A percentile compares a stretch with the other conserved stretches of the same genome.
phyloP scores from a whole-genome alignment of 1,140 invertebrate species.

The Augochlora pura region DNA sequence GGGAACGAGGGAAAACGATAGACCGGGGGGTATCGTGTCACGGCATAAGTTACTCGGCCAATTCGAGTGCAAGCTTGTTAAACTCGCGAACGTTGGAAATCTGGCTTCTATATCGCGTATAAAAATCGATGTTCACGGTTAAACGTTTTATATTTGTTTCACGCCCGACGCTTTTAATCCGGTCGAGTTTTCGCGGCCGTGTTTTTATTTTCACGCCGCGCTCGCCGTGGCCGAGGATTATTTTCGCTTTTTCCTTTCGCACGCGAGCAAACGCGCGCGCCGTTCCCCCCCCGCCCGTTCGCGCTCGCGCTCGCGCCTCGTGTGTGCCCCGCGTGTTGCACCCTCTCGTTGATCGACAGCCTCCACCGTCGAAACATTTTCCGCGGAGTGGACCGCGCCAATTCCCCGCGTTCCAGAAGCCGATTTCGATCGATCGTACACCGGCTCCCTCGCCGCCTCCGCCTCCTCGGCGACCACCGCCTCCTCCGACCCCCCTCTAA shows the following conservation, averaged over 20 bases:
- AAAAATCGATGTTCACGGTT: constrained; percentile 50
- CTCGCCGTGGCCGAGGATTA: constrained; percentile 7
- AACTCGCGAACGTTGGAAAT: constrained; percentile 46
- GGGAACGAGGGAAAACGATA: not conserved
- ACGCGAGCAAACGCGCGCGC: no score
- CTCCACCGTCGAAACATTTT: constrained; percentile 14
- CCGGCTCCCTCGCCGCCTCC: no score
- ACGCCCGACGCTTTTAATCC: constrained; percentile 49
- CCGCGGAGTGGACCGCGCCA: not conserved
- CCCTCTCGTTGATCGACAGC: not conserved
- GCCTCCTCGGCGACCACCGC: no score
- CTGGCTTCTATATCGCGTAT: constrained; percentile 46
- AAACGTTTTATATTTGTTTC: constrained; percentile 52
- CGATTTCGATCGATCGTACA: constrained; percentile 45
- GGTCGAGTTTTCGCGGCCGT: constrained; percentile 41
- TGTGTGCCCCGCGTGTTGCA: not conserved
- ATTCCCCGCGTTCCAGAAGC: not conserved
- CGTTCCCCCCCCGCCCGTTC: no score
- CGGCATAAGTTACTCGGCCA: constrained; percentile 32
- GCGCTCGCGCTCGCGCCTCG: no score
- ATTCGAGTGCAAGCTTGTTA: constrained; percentile 39
- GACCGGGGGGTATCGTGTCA: constrained; percentile 19
- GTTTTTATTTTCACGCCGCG: constrained; percentile 45
- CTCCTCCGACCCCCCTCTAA: no score
- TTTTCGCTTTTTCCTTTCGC: not conserved